Conservation (phyloP, 2,113 vertebrate species). For the Ranitomeya variabilis region DNA sequence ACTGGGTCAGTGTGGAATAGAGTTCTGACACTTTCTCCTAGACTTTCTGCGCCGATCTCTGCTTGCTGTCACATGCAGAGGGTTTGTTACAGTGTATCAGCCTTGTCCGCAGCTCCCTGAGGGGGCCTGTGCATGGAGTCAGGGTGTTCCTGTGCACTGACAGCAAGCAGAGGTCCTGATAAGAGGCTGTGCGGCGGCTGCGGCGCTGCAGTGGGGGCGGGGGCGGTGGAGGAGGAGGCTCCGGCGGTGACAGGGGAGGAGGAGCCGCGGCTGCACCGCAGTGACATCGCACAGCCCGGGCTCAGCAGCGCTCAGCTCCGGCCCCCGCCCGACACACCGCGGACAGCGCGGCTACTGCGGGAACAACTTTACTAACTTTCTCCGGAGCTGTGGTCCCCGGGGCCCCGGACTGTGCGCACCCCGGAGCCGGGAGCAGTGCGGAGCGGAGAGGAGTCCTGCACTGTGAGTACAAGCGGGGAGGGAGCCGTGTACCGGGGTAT, state of each 20-base stretch:
- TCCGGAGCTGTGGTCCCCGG: too few relatives aligned
- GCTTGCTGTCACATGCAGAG: not conserved
- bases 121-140: too few relatives aligned
- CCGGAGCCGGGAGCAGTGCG: not conserved
- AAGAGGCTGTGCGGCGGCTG: not conserved
- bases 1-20: too few relatives aligned
- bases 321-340: not conserved
- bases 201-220: not conserved
- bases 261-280: not conserved
- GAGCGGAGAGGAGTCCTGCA: not conserved
- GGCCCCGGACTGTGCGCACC: not conserved
- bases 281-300: constrained; percentile 11
- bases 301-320: not conserved
- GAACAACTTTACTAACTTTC: not conserved
- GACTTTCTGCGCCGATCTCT: too few relatives aligned
- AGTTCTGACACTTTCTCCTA: too few relatives aligned
- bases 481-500: not conserved
- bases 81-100: not conserved
- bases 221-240: not conserved
- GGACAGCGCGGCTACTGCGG: not conserved
- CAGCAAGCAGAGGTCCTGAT: too few relatives aligned
- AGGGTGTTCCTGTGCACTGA: too few relatives aligned
- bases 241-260: not conserved
- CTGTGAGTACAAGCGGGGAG: not conserved
- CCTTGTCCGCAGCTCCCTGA: too few relatives aligned